phyloP scores from a whole-genome alignment of 2,113 vertebrate genomes.

The Rattus norvegicus region DNA sequence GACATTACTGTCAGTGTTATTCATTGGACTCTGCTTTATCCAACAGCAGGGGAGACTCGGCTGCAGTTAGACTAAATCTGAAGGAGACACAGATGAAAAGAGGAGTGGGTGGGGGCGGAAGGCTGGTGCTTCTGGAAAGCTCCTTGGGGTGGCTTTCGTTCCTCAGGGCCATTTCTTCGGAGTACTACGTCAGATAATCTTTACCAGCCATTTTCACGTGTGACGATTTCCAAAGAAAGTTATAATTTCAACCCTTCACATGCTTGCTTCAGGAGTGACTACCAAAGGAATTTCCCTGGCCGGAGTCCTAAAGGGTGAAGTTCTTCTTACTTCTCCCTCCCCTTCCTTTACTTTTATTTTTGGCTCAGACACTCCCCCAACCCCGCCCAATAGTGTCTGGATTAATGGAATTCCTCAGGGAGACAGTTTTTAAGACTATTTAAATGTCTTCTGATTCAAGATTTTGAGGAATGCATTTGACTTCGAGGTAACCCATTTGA shows the following conservation, averaged over 20 bases:
- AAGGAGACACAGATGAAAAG: constrained; percentile 36
- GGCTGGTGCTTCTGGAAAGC: background rate
- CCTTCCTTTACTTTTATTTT: constrained; percentile 53
- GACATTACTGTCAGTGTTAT: background rate
- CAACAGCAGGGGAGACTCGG: background rate
- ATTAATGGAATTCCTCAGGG: constrained; percentile 37
- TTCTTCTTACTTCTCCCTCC: constrained; percentile 15
- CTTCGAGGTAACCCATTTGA: background rate
- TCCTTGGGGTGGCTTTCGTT: constrained; percentile 64
- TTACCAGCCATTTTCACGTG: constrained; percentile 31
- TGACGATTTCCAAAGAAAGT: constrained; percentile 47
- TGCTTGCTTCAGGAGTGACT: constrained; percentile 42
- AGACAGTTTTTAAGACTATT: constrained; percentile 14
- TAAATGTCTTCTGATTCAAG: background rate
- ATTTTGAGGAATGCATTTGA: constrained; percentile 27
- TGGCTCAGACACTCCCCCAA: background rate
- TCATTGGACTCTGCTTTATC: background rate
- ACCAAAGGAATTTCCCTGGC: constrained; percentile 71
- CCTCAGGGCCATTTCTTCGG: constrained; percentile 24
- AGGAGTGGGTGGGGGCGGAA: background rate
- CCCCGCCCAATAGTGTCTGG: background rate
- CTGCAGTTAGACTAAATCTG: constrained; percentile 21
- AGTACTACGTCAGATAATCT: constrained; percentile 43
- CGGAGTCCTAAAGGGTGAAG: constrained; percentile 20
- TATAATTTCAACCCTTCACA: constrained; percentile 52